These are phyloP conservation scores for Phymatocera aterrima DNA, from an alignment of 2,888 invertebrate genomes.

Conservation along the genomic window DNA sequence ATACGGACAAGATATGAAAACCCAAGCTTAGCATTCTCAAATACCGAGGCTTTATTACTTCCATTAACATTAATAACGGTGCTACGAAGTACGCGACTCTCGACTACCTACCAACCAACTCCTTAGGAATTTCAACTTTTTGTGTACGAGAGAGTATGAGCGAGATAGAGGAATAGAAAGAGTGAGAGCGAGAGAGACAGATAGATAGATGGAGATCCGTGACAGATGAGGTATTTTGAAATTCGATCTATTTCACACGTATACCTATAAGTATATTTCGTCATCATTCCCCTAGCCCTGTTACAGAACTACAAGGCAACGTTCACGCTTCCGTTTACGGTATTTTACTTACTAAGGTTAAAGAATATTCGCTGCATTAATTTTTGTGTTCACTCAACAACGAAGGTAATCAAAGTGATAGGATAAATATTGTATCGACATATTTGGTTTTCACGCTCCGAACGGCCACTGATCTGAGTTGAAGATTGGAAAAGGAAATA, in stretches of 20 bases:
- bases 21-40: constrained; percentile 20
- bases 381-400: too few species aligned
- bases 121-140: constrained; percentile 57
- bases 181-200: background rate
- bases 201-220: constrained; percentile 53
- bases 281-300: background rate
- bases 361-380: too few species aligned
- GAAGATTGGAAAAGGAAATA: too few species aligned
- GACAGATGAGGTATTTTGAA: constrained; percentile 56
- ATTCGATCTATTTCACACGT: constrained; percentile 58
- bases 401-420: too few species aligned
- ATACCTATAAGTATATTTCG: constrained; percentile 47
- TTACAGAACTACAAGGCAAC: background rate
- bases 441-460: too few species aligned
- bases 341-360: background rate
- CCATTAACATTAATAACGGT: constrained; percentile 58
- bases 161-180: background rate
- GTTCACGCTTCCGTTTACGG: background rate
- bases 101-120: constrained; percentile 50
- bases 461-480: too few species aligned
- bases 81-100: constrained; percentile 48
- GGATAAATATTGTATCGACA: too few species aligned
- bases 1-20: constrained; percentile 10
- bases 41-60: constrained; percentile 47
- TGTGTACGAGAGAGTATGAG: constrained; percentile 47